These are phyloP conservation scores for Poeciliopsis turneri DNA, from an alignment of 2,797 vertebrate species.

Conservation along the genomic window DNA sequence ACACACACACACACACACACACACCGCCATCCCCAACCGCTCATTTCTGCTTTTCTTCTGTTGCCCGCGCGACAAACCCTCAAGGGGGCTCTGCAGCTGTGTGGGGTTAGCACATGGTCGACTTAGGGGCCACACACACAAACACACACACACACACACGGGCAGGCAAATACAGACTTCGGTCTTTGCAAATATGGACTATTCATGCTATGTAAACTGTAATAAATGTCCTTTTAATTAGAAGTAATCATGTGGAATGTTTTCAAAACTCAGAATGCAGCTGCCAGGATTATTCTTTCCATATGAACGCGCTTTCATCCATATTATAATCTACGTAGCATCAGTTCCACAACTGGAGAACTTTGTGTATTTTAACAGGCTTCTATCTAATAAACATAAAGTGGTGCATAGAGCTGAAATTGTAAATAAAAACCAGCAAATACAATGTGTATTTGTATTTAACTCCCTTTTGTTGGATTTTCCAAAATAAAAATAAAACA, in stretches of 20 bases:
- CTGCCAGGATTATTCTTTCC: not conserved
- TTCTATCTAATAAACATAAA: not conserved
- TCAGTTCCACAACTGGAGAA: not conserved
- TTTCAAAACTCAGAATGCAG: constrained; percentile 12
- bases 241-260: constrained; percentile 17
- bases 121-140: constrained; percentile 78
- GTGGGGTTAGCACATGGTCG: constrained; percentile 80
- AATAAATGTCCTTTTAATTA: constrained; percentile 44
- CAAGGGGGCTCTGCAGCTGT: constrained; percentile 79
- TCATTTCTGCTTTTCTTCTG: constrained; percentile 60
- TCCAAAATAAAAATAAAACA: not conserved
- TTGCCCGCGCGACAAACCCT: constrained; percentile 78
- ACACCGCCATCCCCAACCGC: not conserved
- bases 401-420: not conserved
- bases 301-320: not conserved
- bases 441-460: not conserved
- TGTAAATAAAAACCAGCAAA: not conserved
- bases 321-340: not conserved
- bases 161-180: constrained; percentile 54
- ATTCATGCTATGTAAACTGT: constrained; percentile 52
- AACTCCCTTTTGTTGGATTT: not conserved
- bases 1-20: too few species aligned
- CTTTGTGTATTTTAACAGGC: not conserved
- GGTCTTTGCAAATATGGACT: constrained; percentile 57
- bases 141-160: constrained; percentile 49